These are phyloP conservation scores for Cryptotermes secundus DNA, from an alignment of 1,140 invertebrate species.

Conservation along the genomic window DNA sequence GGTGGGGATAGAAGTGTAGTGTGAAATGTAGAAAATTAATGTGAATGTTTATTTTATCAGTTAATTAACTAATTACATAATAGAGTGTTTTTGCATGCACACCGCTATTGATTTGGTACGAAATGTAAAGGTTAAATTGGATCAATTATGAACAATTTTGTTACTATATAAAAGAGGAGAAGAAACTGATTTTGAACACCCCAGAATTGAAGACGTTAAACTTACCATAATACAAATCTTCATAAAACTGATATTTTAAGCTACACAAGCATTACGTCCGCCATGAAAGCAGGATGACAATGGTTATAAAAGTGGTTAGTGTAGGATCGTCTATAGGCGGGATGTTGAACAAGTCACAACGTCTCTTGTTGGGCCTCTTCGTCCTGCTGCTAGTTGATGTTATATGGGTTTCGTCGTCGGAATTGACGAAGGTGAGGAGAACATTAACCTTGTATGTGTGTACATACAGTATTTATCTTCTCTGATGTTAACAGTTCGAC, in stretches of 20 bases:
- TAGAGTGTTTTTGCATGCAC: background rate
- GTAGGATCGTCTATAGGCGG: slow-evolving; percentile 32
- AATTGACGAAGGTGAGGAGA: slow-evolving; percentile 73
- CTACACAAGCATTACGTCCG: background rate
- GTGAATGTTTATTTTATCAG: background rate
- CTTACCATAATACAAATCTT: background rate
- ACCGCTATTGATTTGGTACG: background rate
- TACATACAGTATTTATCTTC: slow-evolving; percentile 34
- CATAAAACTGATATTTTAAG: background rate
- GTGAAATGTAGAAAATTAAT: background rate
- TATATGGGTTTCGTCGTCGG: slow-evolving; percentile 84
- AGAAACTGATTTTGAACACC: background rate
- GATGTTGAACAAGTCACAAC: slow-evolving; percentile 68
- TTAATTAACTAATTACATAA: background rate
- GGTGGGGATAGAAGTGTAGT: background rate
- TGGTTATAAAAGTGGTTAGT: slow-evolving; percentile 31
- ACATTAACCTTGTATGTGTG: slow-evolving; percentile 22
- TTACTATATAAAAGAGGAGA: background rate
- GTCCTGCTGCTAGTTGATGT: slow-evolving; percentile 79
- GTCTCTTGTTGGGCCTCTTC: slow-evolving; percentile 72
- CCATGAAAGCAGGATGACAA: slow-evolving; percentile 34
- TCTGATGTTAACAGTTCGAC: slow-evolving; percentile 30
- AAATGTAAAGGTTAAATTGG: background rate
- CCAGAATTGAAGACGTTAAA: background rate
- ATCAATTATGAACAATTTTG: background rate